These are phyloP conservation scores for Conistra vaccinii DNA, from an alignment of 2,888 invertebrate species.

Conservation along the genomic window DNA sequence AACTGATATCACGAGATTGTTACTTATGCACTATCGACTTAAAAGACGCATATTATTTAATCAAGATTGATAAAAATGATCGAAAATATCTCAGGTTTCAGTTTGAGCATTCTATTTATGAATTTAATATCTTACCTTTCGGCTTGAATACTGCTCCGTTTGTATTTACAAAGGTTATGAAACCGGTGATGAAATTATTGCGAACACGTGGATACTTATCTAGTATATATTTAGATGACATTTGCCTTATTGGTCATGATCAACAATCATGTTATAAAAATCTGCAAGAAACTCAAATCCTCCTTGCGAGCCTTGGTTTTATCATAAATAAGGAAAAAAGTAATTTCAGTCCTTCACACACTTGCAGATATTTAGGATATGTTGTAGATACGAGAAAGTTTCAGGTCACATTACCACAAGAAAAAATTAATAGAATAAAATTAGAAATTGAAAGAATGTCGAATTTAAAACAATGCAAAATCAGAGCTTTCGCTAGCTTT, in stretches of 20 bases:
- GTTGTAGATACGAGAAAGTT: too few species aligned
- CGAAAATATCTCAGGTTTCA: slow-evolving; percentile 31
- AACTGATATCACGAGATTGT: slow-evolving; percentile 9
- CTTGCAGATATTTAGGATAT: too few species aligned
- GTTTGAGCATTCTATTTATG: slow-evolving; percentile 12
- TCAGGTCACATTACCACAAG: too few species aligned
- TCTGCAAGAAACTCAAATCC: neutral
- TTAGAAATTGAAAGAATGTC: too few species aligned
- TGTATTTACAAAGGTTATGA: slow-evolving; percentile 46
- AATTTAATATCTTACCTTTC: slow-evolving; percentile 46
- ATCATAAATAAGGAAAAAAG: slow-evolving; percentile 20
- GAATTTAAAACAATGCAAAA: too few species aligned
- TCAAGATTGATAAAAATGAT: slow-evolving; percentile 20
- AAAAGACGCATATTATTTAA: slow-evolving; percentile 27
- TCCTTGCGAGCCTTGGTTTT: slow-evolving; percentile 17
- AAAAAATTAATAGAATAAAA: too few species aligned
- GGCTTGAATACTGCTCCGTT: slow-evolving; percentile 31
- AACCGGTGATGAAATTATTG: slow-evolving; percentile 7
- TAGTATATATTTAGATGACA: slow-evolving; percentile 27
- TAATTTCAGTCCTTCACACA: neutral
- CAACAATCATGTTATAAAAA: slow-evolving; percentile 1
- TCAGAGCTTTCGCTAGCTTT: too few species aligned
- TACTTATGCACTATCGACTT: slow-evolving; percentile 3
- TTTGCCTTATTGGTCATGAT: neutral
- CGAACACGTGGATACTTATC: slow-evolving; percentile 10